phyloP scores from a whole-genome alignment of 2,888 invertebrate genomes.

The Dynastes grantii region DNA sequence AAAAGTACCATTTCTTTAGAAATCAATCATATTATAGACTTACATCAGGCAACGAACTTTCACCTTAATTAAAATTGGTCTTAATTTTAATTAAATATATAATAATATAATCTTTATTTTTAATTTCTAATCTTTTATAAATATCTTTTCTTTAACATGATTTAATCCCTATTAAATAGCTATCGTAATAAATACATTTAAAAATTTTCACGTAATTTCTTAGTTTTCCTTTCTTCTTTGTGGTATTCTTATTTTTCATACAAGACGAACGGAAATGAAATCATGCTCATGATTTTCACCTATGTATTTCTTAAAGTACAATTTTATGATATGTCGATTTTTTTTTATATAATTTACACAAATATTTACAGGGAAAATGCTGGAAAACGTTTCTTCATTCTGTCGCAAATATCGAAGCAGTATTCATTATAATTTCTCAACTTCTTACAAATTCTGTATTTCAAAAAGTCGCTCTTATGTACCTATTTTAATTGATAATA shows the following conservation, averaged over 20 bases:
- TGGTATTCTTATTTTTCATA: conserved; percentile 29
- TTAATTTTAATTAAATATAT: conserved; percentile 51
- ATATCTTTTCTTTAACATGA: conserved; percentile 49
- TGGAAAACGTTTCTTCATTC: conserved; percentile 33
- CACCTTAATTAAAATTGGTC: conserved; percentile 52
- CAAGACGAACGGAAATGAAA: conserved; percentile 32
- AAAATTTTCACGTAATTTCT: conserved; percentile 37
- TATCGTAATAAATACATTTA: conserved; percentile 50
- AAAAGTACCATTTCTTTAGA: conserved; percentile 42
- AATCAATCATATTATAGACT: conserved; percentile 48
- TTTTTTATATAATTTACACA: conserved; percentile 62
- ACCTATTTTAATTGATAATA: conserved; percentile 18
- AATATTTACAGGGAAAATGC: conserved; percentile 50
- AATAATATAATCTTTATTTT: conserved; percentile 51
- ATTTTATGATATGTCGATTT: conserved; percentile 67
- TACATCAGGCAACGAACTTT: conserved; percentile 51
- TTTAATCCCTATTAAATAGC: conserved; percentile 50
- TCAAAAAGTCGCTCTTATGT: not conserved
- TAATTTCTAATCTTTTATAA: conserved; percentile 51
- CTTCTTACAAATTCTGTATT: conserved; percentile 21
- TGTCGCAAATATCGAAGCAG: conserved; percentile 26
- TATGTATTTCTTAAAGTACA: conserved; percentile 58
- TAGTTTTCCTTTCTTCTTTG: conserved; percentile 36
- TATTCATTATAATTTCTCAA: conserved; percentile 37
- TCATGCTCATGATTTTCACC: conserved; percentile 35